These are phyloP conservation scores for Drosophila gaucha DNA, from an alignment of 2,888 invertebrate species.

Conservation along the genomic window DNA sequence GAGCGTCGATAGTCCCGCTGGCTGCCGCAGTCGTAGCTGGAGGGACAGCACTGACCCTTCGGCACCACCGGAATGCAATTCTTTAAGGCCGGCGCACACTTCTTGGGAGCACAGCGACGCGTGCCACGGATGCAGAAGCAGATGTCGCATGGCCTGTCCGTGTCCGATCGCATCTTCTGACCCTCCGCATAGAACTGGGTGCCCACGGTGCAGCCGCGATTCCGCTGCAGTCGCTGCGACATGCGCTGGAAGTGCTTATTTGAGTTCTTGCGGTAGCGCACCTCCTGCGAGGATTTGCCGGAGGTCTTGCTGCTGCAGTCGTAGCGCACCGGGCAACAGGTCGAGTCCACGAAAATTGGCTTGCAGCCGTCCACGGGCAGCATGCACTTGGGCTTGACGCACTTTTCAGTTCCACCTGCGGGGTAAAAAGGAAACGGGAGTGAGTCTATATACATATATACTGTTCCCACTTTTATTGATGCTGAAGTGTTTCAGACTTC, in stretches of 20 bases:
- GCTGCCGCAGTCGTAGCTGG: constrained; percentile 92
- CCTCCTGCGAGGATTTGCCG: constrained; percentile 81
- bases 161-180: constrained; percentile 87
- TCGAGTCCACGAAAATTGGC: constrained; percentile 84
- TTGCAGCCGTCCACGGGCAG: constrained; percentile 88
- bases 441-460: background rate
- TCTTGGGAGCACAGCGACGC: constrained; percentile 90
- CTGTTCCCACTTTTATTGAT: background rate
- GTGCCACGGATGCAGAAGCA: constrained; percentile 92
- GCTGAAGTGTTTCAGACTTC: background rate
- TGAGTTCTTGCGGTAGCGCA: constrained; percentile 79
- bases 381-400: constrained; percentile 92
- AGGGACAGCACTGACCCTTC: constrained; percentile 92
- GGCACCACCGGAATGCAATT: constrained; percentile 91
- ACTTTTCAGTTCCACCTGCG: constrained; percentile 88
- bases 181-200: constrained; percentile 89
- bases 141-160: constrained; percentile 87
- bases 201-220: constrained; percentile 87
- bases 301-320: constrained; percentile 86
- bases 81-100: constrained; percentile 90
- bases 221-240: constrained; percentile 82
- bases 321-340: constrained; percentile 93
- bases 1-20: constrained; percentile 83
- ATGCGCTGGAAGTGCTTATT: constrained; percentile 83
- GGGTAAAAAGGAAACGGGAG: background rate